A percentile compares a stretch with the other conserved stretches of the same genome.
Evolutionary conservation across 1,140 invertebrate genomes (phyloP).

Genomic region (Hetaerina americana): DNA sequence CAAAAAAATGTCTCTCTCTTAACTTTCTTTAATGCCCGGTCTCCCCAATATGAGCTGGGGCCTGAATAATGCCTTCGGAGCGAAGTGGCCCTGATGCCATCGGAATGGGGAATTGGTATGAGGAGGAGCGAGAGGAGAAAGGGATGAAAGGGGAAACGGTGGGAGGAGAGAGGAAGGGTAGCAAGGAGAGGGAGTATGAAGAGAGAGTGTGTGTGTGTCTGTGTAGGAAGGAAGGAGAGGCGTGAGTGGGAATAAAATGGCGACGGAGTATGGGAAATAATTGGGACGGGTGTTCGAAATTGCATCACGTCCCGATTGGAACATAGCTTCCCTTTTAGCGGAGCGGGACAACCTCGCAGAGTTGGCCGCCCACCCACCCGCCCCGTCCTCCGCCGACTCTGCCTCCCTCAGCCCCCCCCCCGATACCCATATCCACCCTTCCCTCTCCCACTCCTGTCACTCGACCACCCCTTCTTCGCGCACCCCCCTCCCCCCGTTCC

Average conservation of each 20-base stretch:
- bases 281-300: slow-evolving; percentile 13
- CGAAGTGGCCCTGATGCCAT: too few species aligned
- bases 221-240: slow-evolving; percentile 2
- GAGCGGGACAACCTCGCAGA: slow-evolving; percentile 19
- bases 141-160: too few species aligned
- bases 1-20: too few species aligned
- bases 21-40: too few species aligned
- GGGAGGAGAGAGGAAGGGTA: slow-evolving; percentile 7
- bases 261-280: slow-evolving; percentile 5
- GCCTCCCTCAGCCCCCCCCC: background rate
- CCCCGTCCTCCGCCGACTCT: slow-evolving; percentile 17
- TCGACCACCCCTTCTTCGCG: too few species aligned
- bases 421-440: background rate
- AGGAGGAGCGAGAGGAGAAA: slow-evolving; percentile 4
- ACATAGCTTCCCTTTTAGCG: background rate
- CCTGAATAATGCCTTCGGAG: too few species aligned
- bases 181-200: too few species aligned
- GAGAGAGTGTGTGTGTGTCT: too few species aligned
- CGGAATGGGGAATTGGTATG: background rate
- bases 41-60: too few species aligned
- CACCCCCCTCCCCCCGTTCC: background rate
- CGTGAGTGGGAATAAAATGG: background rate
- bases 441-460: background rate
- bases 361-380: slow-evolving; percentile 13
- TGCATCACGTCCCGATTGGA: background rate